Evolutionary conservation across 1,140 invertebrate species (phyloP), one percentile per base, ranked within the genome.

Genomic region (Drosophila bocqueti): DNA sequence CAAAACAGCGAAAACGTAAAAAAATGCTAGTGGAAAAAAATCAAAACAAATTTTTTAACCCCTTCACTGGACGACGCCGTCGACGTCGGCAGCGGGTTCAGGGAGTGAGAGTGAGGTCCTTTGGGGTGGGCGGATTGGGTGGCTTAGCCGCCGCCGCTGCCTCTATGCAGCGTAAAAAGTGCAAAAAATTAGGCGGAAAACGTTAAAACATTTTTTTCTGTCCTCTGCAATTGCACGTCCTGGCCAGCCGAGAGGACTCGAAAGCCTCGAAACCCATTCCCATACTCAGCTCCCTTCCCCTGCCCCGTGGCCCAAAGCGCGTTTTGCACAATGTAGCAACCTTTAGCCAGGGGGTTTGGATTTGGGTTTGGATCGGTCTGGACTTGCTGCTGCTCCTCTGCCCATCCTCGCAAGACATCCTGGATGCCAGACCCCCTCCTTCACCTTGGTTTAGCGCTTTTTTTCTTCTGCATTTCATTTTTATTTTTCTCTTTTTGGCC

Each of bases 31-130:
- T 59, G 74, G 74, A 73, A 90, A 90, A 81, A 89, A 89, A 84
- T 90, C 85, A 90, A 87, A 87, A 87, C 81, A 87, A 78, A 68
- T 83, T 87, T 89, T 89, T 90, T 89, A 89, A 89, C 85, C 85
- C 85, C 85, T 89, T 90, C 85, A 58, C 58, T 36, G 38, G 38
- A 72, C 76, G 67, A 40, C 57, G 50, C 21, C 69, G 58, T 50
- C 62, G 57, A 58, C 68, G 74, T 55, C 65, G 60, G 24, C 46
- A 45, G 42, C 21, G 62, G 49, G 40, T 7, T 3, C 4, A 42
- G 68, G 47, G 24, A 36, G 46, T n/a, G 29, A 11, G 24, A 18
- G 46, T n/a, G 29, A 16, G 29, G 43, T 11, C 54, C 47, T 58
- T 42, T 42, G 40, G 34, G 29, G n/a, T 47, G 65, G 52, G 40